Percentiles rank a stretch among this genome's conserved stretches.
Conservation (phyloP, 2,113 vertebrate species). For the Tachysurus vachellii region DNA sequence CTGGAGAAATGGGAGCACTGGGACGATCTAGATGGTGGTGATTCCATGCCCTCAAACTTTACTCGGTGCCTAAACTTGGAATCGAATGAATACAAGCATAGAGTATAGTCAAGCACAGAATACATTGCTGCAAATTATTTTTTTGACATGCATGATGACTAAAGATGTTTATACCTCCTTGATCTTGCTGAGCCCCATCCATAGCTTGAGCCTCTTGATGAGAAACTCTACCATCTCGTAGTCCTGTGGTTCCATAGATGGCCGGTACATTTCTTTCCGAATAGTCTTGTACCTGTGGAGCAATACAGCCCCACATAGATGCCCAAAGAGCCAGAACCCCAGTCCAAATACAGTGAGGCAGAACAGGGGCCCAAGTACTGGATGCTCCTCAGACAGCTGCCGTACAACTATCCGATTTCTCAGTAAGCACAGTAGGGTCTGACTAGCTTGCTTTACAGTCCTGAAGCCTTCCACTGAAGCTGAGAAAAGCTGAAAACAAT, state of each 20-base stretch:
- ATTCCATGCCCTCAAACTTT: constrained; percentile 76
- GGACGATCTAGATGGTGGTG: constrained; percentile 69
- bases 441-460: constrained; percentile 49
- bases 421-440: constrained; percentile 49
- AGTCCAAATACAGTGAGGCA: constrained; percentile 59
- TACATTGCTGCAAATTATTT: background rate
- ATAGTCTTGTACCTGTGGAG: constrained; percentile 63
- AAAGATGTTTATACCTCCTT: constrained; percentile 70
- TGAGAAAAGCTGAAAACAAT: constrained; percentile 68
- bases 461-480: constrained; percentile 67
- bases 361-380: constrained; percentile 65
- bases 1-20: constrained; percentile 64
- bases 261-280: constrained; percentile 65
- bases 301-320: constrained; percentile 68
- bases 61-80: constrained; percentile 80
- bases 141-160: background rate
- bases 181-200: constrained; percentile 78
- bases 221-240: constrained; percentile 82
- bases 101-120: background rate
- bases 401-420: constrained; percentile 52
- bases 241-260: constrained; percentile 71
- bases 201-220: constrained; percentile 78
- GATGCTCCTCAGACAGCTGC: constrained; percentile 63
- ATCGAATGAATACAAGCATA: constrained; percentile 2
- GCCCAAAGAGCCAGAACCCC: constrained; percentile 63